These are phyloP conservation scores for Myxocyprinus asiaticus DNA, from an alignment of 2,113 vertebrate species.

Conservation along the genomic window DNA sequence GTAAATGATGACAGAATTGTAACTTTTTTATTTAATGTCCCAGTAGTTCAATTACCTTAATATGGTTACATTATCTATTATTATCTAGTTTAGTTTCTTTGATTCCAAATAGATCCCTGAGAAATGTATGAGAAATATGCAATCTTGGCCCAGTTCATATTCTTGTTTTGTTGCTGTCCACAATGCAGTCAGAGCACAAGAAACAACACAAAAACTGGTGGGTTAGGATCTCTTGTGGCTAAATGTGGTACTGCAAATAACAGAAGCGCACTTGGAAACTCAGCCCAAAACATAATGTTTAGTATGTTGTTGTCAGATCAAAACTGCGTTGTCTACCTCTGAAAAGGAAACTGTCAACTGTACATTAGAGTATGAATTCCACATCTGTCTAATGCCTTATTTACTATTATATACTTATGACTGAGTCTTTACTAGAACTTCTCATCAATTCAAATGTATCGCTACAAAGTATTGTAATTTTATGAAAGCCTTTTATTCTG, in stretches of 20 bases:
- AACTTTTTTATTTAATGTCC: slow-evolving; percentile 44
- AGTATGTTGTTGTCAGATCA: slow-evolving; percentile 60
- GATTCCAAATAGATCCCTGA: slow-evolving; percentile 64
- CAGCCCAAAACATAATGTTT: slow-evolving; percentile 21
- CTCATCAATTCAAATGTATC: slow-evolving; percentile 15
- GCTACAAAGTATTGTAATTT: slow-evolving; percentile 18
- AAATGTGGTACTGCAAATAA: slow-evolving; percentile 29
- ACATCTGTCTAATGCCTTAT: slow-evolving; percentile 74
- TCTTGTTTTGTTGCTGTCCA: slow-evolving; percentile 33
- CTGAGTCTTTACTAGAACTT: slow-evolving; percentile 23
- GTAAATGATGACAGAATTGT: too few relatives aligned
- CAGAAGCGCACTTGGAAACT: too few relatives aligned
- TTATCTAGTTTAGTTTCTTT: slow-evolving; percentile 62
- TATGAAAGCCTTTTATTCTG: slow-evolving; percentile 7
- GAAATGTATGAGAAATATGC: slow-evolving; percentile 65
- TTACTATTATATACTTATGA: slow-evolving; percentile 41
- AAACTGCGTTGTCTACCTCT: slow-evolving; percentile 74
- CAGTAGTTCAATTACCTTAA: slow-evolving; percentile 72
- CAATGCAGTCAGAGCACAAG: slow-evolving; percentile 50
- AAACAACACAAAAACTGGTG: slow-evolving; percentile 35
- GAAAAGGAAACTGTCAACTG: slow-evolving; percentile 56
- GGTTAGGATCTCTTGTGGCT: slow-evolving; percentile 32
- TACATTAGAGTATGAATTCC: slow-evolving; percentile 62
- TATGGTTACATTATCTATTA: slow-evolving; percentile 63
- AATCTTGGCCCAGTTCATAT: slow-evolving; percentile 51